Conservation (phyloP, 2,888 invertebrate species). For the Ashinkailepas kermadecensis region DNA sequence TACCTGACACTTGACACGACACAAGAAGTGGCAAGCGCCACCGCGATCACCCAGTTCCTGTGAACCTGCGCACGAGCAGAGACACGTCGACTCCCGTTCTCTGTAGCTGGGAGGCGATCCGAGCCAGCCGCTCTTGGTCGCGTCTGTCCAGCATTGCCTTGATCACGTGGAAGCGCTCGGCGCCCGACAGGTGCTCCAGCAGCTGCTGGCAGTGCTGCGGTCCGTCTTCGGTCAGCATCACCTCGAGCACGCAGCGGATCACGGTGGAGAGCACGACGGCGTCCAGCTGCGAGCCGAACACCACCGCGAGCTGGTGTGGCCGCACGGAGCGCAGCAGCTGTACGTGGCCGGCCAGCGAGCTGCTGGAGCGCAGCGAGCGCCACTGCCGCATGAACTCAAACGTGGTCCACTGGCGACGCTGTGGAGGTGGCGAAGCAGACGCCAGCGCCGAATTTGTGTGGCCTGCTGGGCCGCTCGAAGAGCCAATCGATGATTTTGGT, state of each 20-base stretch:
- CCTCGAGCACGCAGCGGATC: constrained; percentile 9
- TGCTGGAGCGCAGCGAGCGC: background rate
- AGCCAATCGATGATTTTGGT: background rate
- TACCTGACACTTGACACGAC: too few species aligned
- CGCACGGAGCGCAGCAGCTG: background rate
- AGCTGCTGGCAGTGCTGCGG: background rate
- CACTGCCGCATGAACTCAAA: background rate
- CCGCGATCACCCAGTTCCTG: too few species aligned
- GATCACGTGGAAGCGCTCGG: background rate
- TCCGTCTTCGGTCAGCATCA: constrained; percentile 11
- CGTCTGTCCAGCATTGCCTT: background rate
- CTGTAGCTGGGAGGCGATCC: background rate
- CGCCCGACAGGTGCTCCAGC: background rate
- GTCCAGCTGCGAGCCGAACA: constrained; percentile 10
- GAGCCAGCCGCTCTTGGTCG: background rate
- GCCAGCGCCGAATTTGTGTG: too few species aligned
- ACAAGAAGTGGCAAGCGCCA: too few species aligned
- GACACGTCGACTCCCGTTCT: background rate
- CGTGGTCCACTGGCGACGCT: background rate
- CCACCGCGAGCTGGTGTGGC: background rate
- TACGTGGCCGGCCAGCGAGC: background rate
- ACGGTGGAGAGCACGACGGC: background rate
- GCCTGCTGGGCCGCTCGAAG: background rate
- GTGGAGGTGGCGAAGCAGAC: background rate
- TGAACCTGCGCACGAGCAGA: background rate